Base-by-base conservation (phyloP, 2,797 vertebrate genomes). In the Philypnodon macrostomus region DNA sequence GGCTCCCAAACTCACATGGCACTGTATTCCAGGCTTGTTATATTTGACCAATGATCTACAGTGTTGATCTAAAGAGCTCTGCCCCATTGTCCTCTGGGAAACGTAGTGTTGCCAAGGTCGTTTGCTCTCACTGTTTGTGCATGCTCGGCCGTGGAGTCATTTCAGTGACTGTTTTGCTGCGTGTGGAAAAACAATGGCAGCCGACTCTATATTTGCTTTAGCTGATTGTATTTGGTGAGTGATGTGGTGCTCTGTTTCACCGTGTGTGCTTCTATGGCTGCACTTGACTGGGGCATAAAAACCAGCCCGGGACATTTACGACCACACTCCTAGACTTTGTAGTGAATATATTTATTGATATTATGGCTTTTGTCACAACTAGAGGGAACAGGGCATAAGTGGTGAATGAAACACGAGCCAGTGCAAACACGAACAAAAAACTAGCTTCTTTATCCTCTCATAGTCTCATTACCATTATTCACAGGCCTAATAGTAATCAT, bases 201-300 rank as follows among this genome's bases (percentile, higher is more conserved):
- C 54, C 61, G 73, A 56, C 53, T 75, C 16, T 73, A 73, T 81
- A 73, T 81, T 84, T 85, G 67, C 70, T 71, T 63, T 68, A 53
- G 51, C 40, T 84, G 75, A 84, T 85, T 85, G 73, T 64, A 73
- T 82, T 82, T 59, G 52, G 65, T 75, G 68, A 84, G 58, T 67
- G 74, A 78, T 85, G 71, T 55, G 33, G 47, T 58, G 47, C 40
- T 48, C 53, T 52, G 73, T 42, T 53, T 29, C 38, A 3, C 15
- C 54, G 16, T 49, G 44, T 17, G 17, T 36, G 16, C 47, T 8
- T 31, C 18, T 30, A 16, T 46, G 50, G 23, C 26, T 46, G 32
- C 31, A 52, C 46, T 32, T 58, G 24, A 49, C 53, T 34, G 13
- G 17, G 7, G 23, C 32, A 52, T 36, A 14, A 32, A 23, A 67